phyloP scores from a whole-genome alignment of 1,140 invertebrate genomes.

The Chionoecetes opilio region DNA sequence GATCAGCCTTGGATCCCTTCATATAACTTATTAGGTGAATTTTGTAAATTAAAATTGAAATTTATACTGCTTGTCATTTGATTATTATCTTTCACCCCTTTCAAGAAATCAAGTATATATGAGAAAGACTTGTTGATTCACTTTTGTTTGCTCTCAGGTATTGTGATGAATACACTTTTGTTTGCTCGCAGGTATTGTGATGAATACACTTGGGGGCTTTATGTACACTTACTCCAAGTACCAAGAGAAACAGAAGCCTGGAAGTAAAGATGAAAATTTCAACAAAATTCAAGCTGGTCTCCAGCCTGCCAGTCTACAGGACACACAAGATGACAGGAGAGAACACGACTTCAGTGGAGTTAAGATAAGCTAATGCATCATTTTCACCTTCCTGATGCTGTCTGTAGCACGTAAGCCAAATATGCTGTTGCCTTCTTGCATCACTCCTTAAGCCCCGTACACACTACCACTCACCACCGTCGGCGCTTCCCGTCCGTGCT shows the following conservation, averaged over 20 bases:
- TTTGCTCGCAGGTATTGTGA: constrained; percentile 83
- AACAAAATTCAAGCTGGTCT: constrained; percentile 27
- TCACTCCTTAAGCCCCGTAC: too few relatives aligned
- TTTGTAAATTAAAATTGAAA: not conserved
- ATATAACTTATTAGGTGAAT: not conserved
- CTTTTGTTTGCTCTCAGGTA: constrained; percentile 82
- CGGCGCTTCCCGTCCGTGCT: too few relatives aligned
- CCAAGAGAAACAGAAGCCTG: constrained; percentile 71
- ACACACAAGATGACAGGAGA: not conserved
- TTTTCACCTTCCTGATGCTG: not conserved
- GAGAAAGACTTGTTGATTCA: constrained; percentile 73
- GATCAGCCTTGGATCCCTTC: not conserved
- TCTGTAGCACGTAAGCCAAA: not conserved
- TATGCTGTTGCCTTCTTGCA: constrained; percentile 1
- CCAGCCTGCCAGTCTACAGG: not conserved
- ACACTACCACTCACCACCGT: too few relatives aligned
- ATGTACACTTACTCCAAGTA: constrained; percentile 84
- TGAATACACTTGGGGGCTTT: constrained; percentile 84
- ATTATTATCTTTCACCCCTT: not conserved
- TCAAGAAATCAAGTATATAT: too few relatives aligned
- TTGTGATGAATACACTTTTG: constrained; percentile 83
- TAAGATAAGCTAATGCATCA: constrained; percentile 58
- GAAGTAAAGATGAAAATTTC: constrained; percentile 45
- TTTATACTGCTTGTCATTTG: not conserved
- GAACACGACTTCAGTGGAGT: constrained; percentile 47